Conservation (phyloP, 2,113 vertebrate genomes). For the Oriolus oriolus region DNA sequence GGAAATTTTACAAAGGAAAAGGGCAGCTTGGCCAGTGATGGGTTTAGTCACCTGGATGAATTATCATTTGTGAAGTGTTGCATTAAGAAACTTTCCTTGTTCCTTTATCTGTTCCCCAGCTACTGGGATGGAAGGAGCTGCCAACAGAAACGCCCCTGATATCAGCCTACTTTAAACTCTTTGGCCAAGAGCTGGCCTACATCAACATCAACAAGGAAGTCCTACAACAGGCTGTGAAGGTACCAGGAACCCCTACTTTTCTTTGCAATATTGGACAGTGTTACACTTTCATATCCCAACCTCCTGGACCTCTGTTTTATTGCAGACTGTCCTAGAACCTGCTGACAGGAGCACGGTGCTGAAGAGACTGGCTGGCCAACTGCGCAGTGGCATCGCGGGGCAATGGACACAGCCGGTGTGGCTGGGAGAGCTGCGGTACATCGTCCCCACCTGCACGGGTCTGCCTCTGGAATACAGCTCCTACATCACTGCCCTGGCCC, state of each 20-base stretch:
- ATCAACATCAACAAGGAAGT: slow-evolving; percentile 69
- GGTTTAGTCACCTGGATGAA: neutral
- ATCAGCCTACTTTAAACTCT: slow-evolving; percentile 73
- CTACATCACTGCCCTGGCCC: slow-evolving; percentile 68
- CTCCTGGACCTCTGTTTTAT: neutral
- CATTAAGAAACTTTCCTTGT: neutral
- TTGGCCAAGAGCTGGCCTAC: slow-evolving; percentile 81
- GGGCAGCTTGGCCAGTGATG: neutral
- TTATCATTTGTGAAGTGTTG: neutral
- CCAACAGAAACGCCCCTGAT: slow-evolving; percentile 63
- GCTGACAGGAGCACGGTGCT: neutral
- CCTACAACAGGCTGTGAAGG: slow-evolving; percentile 68
- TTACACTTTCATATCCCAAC: neutral
- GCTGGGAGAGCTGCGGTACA: slow-evolving; percentile 66
- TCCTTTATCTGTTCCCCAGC: slow-evolving; percentile 47
- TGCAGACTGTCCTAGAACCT: slow-evolving; percentile 40
- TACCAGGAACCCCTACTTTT: slow-evolving; percentile 8
- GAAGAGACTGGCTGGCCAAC: neutral
- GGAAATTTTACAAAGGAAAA: neutral
- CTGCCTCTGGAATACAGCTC: slow-evolving; percentile 76
- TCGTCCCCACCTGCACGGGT: slow-evolving; percentile 74
- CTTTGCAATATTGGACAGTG: fast-evolving
- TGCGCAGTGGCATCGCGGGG: slow-evolving; percentile 52
- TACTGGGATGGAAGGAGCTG: slow-evolving; percentile 72
- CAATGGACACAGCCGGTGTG: slow-evolving; percentile 68